phyloP scores from a whole-genome alignment of 2,888 invertebrate genomes.

The Kryphioiulus occultus region DNA sequence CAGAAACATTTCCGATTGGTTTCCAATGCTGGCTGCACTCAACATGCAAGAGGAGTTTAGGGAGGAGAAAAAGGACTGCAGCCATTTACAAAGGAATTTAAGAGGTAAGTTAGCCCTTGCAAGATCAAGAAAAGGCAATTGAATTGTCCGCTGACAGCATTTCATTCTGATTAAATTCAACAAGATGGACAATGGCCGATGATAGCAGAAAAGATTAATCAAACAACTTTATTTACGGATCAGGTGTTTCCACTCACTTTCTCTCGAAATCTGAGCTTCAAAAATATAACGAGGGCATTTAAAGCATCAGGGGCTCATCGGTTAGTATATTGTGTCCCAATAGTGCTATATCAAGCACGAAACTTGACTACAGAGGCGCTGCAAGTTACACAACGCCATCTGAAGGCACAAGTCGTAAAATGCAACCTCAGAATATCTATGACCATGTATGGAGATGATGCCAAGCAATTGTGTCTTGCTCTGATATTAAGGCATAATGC shows the following conservation, averaged over 20 bases:
- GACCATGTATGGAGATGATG: no score
- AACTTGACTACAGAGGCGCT: no score
- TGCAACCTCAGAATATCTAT: no score
- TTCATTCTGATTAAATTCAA: conserved; percentile 40
- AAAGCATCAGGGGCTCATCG: not conserved
- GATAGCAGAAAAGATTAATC: conserved; percentile 33
- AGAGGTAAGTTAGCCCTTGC: conserved; percentile 1
- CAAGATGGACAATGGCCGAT: conserved; percentile 18
- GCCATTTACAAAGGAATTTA: conserved; percentile 35
- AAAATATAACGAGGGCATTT: not conserved
- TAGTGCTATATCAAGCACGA: not conserved
- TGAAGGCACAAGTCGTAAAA: not conserved
- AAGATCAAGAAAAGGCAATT: conserved; percentile 17
- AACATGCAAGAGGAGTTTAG: conserved; percentile 2
- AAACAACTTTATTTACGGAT: conserved; percentile 23
- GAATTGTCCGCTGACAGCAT: conserved; percentile 32
- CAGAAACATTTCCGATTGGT: conserved; percentile 39
- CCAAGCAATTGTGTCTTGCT: no score
- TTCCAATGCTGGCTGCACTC: conserved; percentile 28
- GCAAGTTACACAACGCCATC: no score
- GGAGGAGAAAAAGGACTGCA: not conserved
- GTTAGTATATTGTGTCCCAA: not conserved
- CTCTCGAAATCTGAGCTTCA: not conserved
- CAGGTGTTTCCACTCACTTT: conserved; percentile 36
- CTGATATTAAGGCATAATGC: no score